These are phyloP conservation scores for Acanthaster planci DNA, from an alignment of 35 echinoderm and acorn worm species.

Conservation along the genomic window DNA sequence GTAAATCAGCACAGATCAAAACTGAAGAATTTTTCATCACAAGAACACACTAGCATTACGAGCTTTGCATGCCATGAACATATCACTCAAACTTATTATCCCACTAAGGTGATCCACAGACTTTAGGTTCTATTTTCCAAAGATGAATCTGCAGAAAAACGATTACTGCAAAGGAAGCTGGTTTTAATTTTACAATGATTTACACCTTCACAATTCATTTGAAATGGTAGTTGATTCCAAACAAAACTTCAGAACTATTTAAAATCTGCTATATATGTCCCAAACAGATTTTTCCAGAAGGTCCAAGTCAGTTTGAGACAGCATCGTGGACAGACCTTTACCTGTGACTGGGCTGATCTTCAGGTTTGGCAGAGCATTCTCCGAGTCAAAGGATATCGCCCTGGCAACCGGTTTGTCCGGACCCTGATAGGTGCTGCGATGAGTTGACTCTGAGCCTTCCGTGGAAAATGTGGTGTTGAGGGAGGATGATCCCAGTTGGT, in stretches of 20 bases:
- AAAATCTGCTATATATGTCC: neutral
- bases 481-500: neutral
- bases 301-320: neutral
- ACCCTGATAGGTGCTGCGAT: neutral
- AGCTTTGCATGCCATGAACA: too few species aligned
- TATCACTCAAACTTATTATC: too few species aligned
- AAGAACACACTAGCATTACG: too few species aligned
- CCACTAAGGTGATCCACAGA: too few species aligned
- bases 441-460: neutral
- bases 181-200: too few species aligned
- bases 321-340: too few species aligned
- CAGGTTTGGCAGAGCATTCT: neutral
- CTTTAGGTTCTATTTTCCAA: too few species aligned
- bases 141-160: too few species aligned
- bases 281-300: too few species aligned
- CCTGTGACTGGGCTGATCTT: slow-evolving; percentile 67
- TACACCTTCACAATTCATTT: neutral
- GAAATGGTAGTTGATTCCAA: neutral
- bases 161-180: too few species aligned
- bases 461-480: neutral
- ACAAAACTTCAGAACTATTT: neutral
- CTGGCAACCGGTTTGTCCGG: slow-evolving; percentile 40
- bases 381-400: slow-evolving; percentile 54
- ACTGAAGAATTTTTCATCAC: too few species aligned
- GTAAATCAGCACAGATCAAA: too few species aligned